These are phyloP conservation scores for Thomomys bottae DNA, from an alignment of 2,113 vertebrate genomes.

Conservation along the genomic window DNA sequence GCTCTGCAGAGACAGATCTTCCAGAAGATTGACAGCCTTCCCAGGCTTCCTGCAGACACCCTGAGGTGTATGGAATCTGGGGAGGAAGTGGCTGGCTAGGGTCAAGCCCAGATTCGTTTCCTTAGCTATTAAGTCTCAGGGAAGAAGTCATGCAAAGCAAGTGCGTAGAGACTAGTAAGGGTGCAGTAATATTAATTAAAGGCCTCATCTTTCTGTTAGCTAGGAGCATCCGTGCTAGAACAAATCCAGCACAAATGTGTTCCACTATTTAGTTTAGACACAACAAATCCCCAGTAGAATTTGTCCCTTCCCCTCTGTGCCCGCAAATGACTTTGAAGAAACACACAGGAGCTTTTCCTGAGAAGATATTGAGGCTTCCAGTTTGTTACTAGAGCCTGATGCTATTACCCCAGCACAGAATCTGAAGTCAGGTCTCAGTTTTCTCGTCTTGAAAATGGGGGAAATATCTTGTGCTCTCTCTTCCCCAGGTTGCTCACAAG, in stretches of 20 bases:
- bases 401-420: neutral
- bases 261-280: neutral
- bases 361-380: neutral
- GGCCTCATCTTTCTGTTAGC: neutral
- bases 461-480: neutral
- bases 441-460: constrained; percentile 4
- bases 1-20: neutral
- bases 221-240: neutral
- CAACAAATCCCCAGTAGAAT: neutral
- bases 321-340: neutral
- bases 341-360: neutral
- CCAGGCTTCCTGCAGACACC: neutral
- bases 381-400: neutral
- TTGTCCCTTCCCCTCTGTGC: neutral
- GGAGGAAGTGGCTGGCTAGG: neutral
- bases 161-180: too few relatives aligned
- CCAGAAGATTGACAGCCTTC: neutral
- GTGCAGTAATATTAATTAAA: too few relatives aligned
- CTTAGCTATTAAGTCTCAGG: neutral
- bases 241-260: neutral
- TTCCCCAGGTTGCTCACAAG: neutral
- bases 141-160: too few relatives aligned
- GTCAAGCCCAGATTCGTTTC: neutral
- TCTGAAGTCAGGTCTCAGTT: neutral
- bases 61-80: neutral